Percentiles rank a stretch among this genome's conserved stretches.
Evolutionary conservation across 2,113 vertebrate genomes (phyloP).

Genomic region (Callipepla californica): DNA sequence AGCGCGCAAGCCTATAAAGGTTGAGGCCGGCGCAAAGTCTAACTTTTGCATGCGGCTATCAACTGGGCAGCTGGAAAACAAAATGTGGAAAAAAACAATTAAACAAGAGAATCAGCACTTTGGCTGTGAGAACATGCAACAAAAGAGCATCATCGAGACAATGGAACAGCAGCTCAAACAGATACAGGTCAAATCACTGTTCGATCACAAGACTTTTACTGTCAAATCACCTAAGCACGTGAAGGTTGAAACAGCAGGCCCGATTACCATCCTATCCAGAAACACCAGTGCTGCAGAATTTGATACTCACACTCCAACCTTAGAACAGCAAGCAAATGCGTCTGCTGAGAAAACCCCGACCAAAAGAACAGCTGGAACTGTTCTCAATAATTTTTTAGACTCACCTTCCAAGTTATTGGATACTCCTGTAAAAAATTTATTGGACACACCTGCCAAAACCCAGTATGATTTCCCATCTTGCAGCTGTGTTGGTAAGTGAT

Average conservation of each 20-base stretch:
- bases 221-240: constrained; percentile 88
- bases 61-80: constrained; percentile 74
- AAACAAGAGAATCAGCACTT: constrained; percentile 87
- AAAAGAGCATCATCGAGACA: constrained; percentile 90
- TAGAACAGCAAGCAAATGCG: constrained; percentile 70
- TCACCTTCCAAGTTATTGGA: constrained; percentile 91
- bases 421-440: constrained; percentile 87
- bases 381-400: constrained; percentile 91
- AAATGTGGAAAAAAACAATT: constrained; percentile 77
- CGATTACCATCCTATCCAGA: constrained; percentile 87
- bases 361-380: constrained; percentile 88
- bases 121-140: constrained; percentile 77
- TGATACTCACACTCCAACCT: constrained; percentile 58
- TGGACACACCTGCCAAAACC: constrained; percentile 94
- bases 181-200: constrained; percentile 89
- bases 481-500: constrained; percentile 93
- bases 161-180: constrained; percentile 95
- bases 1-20: constrained; percentile 81
- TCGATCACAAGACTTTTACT: constrained; percentile 88
- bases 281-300: constrained; percentile 79
- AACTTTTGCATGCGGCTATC: constrained; percentile 74
- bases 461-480: constrained; percentile 97
- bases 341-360: constrained; percentile 86
- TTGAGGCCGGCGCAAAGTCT: constrained; percentile 81
- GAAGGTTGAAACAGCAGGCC: constrained; percentile 91